Conservation (phyloP, 2,113 vertebrate species). For the Hypocryptadius cinnamomeus region DNA sequence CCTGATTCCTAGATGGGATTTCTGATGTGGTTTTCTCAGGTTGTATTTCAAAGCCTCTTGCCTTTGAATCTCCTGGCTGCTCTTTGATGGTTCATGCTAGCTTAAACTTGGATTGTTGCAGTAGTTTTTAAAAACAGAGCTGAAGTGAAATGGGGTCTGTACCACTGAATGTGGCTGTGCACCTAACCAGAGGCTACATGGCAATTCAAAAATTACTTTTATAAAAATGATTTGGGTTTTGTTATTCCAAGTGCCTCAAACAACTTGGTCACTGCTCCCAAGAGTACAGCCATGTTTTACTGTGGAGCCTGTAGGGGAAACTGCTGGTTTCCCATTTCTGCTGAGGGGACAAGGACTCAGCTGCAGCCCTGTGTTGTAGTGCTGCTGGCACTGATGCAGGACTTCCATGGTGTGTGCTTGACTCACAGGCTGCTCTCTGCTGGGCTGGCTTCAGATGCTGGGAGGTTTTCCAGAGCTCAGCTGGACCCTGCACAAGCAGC, state of each 20-base stretch:
- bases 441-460: neutral
- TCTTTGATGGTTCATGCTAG: neutral
- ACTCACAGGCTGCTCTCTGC: neutral
- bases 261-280: neutral
- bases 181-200: neutral
- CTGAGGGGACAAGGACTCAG: neutral
- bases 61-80: neutral
- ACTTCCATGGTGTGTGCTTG: neutral
- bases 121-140: neutral
- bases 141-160: neutral
- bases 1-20: neutral
- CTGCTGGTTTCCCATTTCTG: neutral
- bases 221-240: neutral
- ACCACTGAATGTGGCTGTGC: neutral
- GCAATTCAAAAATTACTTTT: neutral
- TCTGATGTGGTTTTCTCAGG: neutral
- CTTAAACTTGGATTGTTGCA: neutral
- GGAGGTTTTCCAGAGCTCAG: neutral
- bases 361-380: fast-evolving
- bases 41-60: neutral
- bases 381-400: fast-evolving
- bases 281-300: neutral
- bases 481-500: neutral
- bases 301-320: neutral
- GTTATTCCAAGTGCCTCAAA: neutral